Base-by-base conservation (phyloP, 2,888 invertebrate species). In the Aporophyla nigra region DNA sequence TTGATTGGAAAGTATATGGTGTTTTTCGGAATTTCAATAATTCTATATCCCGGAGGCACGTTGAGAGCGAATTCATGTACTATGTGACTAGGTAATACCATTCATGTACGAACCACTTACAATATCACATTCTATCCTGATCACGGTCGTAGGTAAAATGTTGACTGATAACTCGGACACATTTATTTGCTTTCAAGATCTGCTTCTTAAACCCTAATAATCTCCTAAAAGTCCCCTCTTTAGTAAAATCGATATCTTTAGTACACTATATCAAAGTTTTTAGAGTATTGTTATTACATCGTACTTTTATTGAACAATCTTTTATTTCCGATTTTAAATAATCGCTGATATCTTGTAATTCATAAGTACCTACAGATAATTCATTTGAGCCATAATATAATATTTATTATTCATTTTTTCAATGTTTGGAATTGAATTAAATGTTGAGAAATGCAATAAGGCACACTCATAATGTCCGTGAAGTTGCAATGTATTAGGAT, bases 121-220 rank as follows among this genome's bases (percentile, higher is more conserved):
- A 70, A 74, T 74, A 63, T 83, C 78, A 53, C 78, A 79, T 71
- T 79, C 75, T 24, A 67, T 62, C 61, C 58, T 72, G 56, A 66
- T 27, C 21, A 66, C 66, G 2, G 65, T 66, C 21, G 65, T 66
- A 33, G 33, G 33, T 3, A 33, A 33, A 33, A 33, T 33, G 33
- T 33, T 33, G 33, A 33, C 33, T 33, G 65, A 49, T 19, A 24
- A 65, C 49, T 24, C 4, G 2, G 49, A 65, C 24, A 65, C 49
- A 65, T 65, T 65, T 65, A 65, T 65, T 65, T 19, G 49, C 27
- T 27, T 65, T 27, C 6, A 65, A 65, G 10, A 65, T 49, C 24
- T 65, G 27, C 5, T 66, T 66, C 12, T 66, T 21, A 51, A 33
- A 33, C 33, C 33, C 33, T 33, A 33, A 33, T 33, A 33, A 33